These are phyloP conservation scores for Papilio machaon DNA, from an alignment of 1,140 invertebrate species.

Conservation along the genomic window DNA sequence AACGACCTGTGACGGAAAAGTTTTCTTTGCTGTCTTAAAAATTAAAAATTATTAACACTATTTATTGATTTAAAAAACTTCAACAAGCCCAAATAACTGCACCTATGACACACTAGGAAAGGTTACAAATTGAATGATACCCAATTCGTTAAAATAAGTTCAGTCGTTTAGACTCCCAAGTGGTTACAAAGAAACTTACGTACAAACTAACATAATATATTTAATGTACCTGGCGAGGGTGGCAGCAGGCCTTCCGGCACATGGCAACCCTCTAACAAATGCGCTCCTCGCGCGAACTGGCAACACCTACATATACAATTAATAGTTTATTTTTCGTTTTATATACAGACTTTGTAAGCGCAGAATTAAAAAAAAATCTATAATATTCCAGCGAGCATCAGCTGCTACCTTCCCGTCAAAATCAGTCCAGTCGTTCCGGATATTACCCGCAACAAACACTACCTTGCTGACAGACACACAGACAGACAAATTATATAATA, in stretches of 20 bases:
- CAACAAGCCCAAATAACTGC: no score
- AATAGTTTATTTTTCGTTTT: no score
- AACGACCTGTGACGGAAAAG: conserved; percentile 51
- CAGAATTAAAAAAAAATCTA: no score
- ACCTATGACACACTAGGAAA: no score
- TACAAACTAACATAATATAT: not conserved
- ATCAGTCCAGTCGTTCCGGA: no score
- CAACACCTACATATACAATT: conserved; percentile 50
- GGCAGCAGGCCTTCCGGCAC: conserved; percentile 43
- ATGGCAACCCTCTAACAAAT: not conserved
- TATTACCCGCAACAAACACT: no score
- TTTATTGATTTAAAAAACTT: not conserved
- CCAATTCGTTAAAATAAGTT: not conserved
- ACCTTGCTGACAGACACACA: no score
- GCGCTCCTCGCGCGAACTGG: conserved; percentile 43
- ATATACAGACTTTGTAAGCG: no score
- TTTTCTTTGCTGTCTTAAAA: not conserved
- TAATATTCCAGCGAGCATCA: no score
- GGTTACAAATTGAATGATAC: no score
- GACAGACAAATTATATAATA: no score
- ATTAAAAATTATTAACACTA: not conserved
- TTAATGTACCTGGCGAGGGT: conserved; percentile 51
- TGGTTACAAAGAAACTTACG: not conserved
- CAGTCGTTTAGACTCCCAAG: not conserved
- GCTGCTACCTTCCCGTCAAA: no score